Evolutionary conservation across 2,888 invertebrate genomes (phyloP), one percentile per base, ranked within the genome.

Genomic region (Synergus itoensis): DNA sequence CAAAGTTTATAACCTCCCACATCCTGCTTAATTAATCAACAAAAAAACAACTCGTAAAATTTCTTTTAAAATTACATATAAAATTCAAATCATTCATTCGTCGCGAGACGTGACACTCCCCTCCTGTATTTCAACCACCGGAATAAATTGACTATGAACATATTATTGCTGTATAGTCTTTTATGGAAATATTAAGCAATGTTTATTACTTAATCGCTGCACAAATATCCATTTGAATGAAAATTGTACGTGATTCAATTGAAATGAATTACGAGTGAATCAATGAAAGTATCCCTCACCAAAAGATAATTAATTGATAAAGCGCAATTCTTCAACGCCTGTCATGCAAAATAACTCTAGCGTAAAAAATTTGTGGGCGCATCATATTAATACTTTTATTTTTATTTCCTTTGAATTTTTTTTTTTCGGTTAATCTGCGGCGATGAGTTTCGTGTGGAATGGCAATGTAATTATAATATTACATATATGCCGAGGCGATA

Each of bases 381-480:
- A 36, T 43, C 41, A 41, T 41, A n/a, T 65, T 28, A 62, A 36
- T 36, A 36, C 36, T 36, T 36, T 62, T 14, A 18, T 45, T 14
- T 43, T 67, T 43, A 21, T 69, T 69, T 28, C 43, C 21, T 12
- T 28, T 69, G 5, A n/a, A 16, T 14, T 45, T n/a, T 8, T 65
- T 8, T 65, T 16, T 48, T 45, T 69, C 7, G 8, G 45, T 69
- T 45, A 21, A 45, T 69, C 45, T 65, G 40, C 28, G 18, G 67
- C 21, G 41, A 65, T 11, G 64, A 65, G 64, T 45, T 45, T 45
- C 45, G 67, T 45, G 67, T 28, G 41, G 8, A 16, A 41, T 69
- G 45, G 45, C 45, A 69, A 28, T 48, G 45, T 69, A 69, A 69
- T 69, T 69, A 69, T 18, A 69, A 69, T 69, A 69, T 69, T 69